phyloP scores from a whole-genome alignment of 2,797 vertebrate genomes.

The Thalassophryne amazonica region DNA sequence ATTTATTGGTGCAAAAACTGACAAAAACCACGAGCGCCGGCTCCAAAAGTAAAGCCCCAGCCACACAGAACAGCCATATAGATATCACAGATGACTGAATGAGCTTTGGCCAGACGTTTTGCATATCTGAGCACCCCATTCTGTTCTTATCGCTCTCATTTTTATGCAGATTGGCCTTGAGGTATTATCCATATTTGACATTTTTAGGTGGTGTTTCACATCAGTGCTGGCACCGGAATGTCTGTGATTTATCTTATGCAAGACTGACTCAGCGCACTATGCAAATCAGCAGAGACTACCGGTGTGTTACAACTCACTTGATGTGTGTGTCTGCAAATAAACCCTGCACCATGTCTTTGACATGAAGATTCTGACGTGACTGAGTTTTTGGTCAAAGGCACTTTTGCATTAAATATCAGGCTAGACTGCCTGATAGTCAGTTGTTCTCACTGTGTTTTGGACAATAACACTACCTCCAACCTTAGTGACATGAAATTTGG shows the following conservation, averaged over 20 bases:
- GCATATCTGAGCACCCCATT: conserved; percentile 39
- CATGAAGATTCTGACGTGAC: background rate
- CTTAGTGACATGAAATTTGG: no score
- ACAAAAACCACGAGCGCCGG: conserved; percentile 33
- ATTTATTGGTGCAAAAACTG: conserved; percentile 33
- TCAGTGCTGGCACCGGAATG: conserved; percentile 32
- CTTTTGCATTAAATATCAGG: no score
- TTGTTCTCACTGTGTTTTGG: no score
- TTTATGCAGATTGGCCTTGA: conserved; percentile 56
- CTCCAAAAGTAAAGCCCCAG: conserved; percentile 21
- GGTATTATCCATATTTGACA: conserved; percentile 57
- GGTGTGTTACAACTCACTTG: background rate
- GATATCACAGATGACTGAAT: conserved; percentile 44
- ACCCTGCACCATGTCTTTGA: background rate
- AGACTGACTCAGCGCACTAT: conserved; percentile 28
- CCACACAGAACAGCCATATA: conserved; percentile 40
- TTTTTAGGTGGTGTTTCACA: conserved; percentile 42
- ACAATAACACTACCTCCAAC: no score
- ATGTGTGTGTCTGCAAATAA: background rate
- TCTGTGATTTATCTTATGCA: conserved; percentile 36
- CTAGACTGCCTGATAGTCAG: no score
- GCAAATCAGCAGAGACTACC: conserved; percentile 34
- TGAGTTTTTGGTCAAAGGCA: no score
- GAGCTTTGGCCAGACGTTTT: conserved; percentile 33
- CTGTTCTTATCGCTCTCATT: conserved; percentile 59